A percentile compares a stretch with the other conserved stretches of the same genome.
These are phyloP conservation scores for Stenchaetothrips biformis DNA, from an alignment of 2,888 invertebrate species.

Conservation along the genomic window DNA sequence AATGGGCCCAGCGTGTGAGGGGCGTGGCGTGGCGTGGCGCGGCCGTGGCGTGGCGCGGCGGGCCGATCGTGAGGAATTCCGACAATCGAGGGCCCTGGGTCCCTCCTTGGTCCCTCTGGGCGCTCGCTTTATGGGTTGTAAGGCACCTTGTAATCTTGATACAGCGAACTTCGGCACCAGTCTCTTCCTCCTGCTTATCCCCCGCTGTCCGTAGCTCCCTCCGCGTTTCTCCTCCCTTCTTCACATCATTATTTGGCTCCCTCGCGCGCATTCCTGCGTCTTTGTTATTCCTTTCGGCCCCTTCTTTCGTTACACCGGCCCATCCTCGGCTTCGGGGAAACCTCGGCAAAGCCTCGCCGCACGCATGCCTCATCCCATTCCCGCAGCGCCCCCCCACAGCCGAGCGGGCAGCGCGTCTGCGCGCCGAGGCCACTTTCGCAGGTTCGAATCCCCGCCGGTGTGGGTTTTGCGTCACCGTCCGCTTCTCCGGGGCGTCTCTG, in stretches of 20 bases:
- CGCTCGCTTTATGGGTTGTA: conserved; percentile 22
- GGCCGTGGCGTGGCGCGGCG: too few species aligned
- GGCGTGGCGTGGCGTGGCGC: too few species aligned
- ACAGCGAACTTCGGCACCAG: not conserved
- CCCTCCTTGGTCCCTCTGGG: not conserved
- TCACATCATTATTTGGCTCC: not conserved
- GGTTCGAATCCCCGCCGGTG: too few species aligned
- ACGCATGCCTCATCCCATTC: not conserved
- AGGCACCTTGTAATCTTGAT: conserved; percentile 20
- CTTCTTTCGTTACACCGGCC: not conserved
- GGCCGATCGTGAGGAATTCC: too few species aligned
- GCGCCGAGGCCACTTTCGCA: too few species aligned
- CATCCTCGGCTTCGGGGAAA: too few species aligned
- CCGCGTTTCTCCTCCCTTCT: not conserved
- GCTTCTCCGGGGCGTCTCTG: not conserved
- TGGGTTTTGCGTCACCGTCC: too few species aligned
- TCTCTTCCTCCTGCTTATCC: not conserved
- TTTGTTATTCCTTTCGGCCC: not conserved
- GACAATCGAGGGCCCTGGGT: too few species aligned
- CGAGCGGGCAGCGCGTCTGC: too few species aligned
- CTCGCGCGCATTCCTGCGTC: not conserved
- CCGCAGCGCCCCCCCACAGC: too few species aligned
- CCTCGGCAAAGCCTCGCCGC: too few species aligned
- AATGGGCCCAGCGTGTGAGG: too few species aligned
- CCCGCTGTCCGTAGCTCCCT: not conserved